Conservation (phyloP, 2,113 vertebrate species). For the Protobothrops flavoviridis region DNA sequence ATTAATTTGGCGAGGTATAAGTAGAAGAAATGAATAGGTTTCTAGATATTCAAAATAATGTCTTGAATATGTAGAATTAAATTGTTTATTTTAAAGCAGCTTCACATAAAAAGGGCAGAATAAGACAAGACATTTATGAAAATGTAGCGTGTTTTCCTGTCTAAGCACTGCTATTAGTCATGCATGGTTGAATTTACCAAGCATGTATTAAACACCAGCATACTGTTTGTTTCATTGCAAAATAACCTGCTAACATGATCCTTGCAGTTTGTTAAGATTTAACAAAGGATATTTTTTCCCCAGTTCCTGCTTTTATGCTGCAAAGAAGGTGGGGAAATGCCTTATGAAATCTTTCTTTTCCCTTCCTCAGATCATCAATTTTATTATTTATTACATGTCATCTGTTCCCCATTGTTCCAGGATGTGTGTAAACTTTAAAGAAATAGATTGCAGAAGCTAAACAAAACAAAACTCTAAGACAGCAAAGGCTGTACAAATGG, state of each 20-base stretch:
- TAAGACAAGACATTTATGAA: background rate
- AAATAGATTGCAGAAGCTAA: background rate
- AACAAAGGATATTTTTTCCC: constrained; percentile 6
- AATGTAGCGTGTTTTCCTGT: background rate
- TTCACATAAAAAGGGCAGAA: background rate
- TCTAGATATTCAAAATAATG: background rate
- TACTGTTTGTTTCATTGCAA: background rate
- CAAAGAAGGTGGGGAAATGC: background rate
- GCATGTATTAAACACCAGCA: background rate
- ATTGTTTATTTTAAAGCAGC: background rate
- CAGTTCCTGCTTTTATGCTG: fast-evolving
- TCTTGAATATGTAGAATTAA: too few relatives aligned
- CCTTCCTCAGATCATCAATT: background rate
- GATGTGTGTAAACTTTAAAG: background rate
- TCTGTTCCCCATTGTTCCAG: background rate
- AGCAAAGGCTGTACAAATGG: background rate
- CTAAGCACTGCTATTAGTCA: background rate
- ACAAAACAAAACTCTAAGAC: background rate
- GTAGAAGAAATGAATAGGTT: background rate
- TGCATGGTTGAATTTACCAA: constrained; percentile 25
- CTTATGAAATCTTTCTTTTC: background rate
- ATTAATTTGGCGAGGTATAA: background rate
- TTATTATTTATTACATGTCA: background rate
- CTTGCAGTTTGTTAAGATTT: constrained; percentile 39
- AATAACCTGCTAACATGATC: constrained; percentile 11